Evolutionary conservation across 2,888 invertebrate genomes (phyloP).

Genomic region (Parnassius mnemosyne): DNA sequence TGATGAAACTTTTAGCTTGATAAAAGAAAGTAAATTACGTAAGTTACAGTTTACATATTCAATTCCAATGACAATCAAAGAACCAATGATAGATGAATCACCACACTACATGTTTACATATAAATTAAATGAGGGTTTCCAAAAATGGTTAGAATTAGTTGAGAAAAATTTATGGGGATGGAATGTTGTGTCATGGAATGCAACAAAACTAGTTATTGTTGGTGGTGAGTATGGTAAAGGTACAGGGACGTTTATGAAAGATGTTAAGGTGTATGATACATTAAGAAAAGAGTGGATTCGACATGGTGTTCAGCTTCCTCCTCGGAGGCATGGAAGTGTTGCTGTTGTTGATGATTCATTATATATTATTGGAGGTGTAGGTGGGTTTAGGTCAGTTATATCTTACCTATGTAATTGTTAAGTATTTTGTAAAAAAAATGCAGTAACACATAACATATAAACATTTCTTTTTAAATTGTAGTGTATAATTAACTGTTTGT

Average conservation of each 20-base stretch:
- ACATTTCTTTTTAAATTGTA: no score
- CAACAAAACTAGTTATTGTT: slow-evolving; percentile 56
- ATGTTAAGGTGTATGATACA: slow-evolving; percentile 63
- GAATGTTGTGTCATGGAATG: slow-evolving; percentile 61
- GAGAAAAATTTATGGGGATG: slow-evolving; percentile 70
- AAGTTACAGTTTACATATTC: slow-evolving; percentile 44
- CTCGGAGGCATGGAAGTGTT: slow-evolving; percentile 59
- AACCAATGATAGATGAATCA: slow-evolving; percentile 40
- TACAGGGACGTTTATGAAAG: slow-evolving; percentile 57
- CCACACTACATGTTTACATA: slow-evolving; percentile 56
- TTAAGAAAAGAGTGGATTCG: slow-evolving; percentile 55
- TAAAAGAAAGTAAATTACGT: slow-evolving; percentile 48
- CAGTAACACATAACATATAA: no score
- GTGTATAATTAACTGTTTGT: no score
- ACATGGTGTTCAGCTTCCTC: slow-evolving; percentile 59
- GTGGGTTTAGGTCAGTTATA: slow-evolving; percentile 65
- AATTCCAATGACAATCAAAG: slow-evolving; percentile 52
- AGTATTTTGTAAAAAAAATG: neutral
- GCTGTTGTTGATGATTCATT: slow-evolving; percentile 52
- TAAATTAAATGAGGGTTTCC: slow-evolving; percentile 46
- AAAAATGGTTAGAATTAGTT: slow-evolving; percentile 59
- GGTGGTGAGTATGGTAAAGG: slow-evolving; percentile 67
- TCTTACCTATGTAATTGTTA: neutral
- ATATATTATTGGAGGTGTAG: slow-evolving; percentile 66
- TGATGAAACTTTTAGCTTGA: slow-evolving; percentile 48